A percentile compares a stretch with the other conserved stretches of the same genome.
Evolutionary conservation across 2,888 invertebrate species (phyloP).

Genomic region (Bimastos eiseni): DNA sequence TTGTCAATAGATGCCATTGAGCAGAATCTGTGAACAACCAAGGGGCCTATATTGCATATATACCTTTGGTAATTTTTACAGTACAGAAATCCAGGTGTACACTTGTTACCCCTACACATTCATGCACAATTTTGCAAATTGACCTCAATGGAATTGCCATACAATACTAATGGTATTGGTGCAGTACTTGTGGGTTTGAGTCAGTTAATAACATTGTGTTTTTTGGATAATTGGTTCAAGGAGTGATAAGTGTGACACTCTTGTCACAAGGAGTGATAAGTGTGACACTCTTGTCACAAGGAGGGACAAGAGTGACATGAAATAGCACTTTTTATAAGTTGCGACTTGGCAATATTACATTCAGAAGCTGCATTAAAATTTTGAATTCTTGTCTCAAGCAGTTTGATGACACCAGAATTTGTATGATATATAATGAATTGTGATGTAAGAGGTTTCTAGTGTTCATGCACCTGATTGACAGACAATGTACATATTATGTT

Average conservation of each 20-base stretch:
- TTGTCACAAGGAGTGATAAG: no score
- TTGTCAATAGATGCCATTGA: neutral
- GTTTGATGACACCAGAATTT: neutral
- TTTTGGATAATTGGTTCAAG: no score
- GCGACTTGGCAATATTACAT: no score
- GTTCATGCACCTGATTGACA: neutral
- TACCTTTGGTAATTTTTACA: slow-evolving; percentile 3
- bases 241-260: no score
- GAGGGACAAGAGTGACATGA: no score
- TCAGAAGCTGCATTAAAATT: no score
- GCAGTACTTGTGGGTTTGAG: no score
- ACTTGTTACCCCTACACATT: neutral
- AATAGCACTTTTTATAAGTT: no score
- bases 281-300: no score
- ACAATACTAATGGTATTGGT: no score
- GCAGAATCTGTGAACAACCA: neutral
- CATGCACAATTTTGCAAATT: neutral
- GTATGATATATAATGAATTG: neutral
- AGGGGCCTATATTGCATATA: neutral
- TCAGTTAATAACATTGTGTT: no score
- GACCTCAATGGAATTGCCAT: neutral
- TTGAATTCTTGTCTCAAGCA: no score
- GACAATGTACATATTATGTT: neutral
- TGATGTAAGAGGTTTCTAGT: neutral
- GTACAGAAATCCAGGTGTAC: neutral